Conservation (phyloP, 2,888 invertebrate species). For the Chrysina gloriosa region DNA sequence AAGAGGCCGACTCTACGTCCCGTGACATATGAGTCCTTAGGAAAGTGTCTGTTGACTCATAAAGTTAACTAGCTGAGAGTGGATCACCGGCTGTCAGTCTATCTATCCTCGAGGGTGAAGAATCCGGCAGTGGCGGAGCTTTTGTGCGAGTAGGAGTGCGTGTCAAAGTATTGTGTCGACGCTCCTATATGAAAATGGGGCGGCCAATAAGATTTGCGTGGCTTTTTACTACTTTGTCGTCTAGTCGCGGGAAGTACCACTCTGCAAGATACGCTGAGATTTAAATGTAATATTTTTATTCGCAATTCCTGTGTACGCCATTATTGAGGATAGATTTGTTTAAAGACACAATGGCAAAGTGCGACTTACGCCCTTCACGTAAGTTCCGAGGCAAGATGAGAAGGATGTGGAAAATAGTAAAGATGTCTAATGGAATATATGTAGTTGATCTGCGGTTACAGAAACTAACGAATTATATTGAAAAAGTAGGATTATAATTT, state of each 20-base stretch:
- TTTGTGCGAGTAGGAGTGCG: not conserved
- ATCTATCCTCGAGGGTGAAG: slow-evolving; percentile 35
- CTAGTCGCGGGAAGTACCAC: not conserved
- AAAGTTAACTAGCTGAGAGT: slow-evolving; percentile 52
- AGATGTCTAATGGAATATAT: too few relatives aligned
- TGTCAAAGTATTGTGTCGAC: slow-evolving; percentile 16
- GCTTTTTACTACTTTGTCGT: slow-evolving; percentile 36
- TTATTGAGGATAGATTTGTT: slow-evolving; percentile 7
- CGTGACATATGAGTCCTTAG: slow-evolving; percentile 50
- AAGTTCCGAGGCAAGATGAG: too few relatives aligned
- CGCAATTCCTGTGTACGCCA: slow-evolving; percentile 3
- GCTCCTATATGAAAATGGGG: slow-evolving; percentile 32
- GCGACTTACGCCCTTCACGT: too few relatives aligned
- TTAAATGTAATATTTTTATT: slow-evolving; percentile 19
- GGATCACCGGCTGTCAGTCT: slow-evolving; percentile 41
- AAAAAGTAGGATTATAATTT: too few relatives aligned
- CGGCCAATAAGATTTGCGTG: slow-evolving; percentile 35
- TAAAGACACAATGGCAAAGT: too few relatives aligned
- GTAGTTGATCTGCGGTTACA: too few relatives aligned
- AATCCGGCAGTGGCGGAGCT: slow-evolving; percentile 4
- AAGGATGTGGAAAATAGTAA: too few relatives aligned
- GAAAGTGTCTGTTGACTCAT: slow-evolving; percentile 54
- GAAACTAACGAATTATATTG: too few relatives aligned
- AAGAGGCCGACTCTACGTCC: not conserved
- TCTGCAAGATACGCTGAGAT: not conserved